These are phyloP conservation scores for Lepus townsendii DNA, from an alignment of 2,797 vertebrate genomes.

Conservation along the genomic window DNA sequence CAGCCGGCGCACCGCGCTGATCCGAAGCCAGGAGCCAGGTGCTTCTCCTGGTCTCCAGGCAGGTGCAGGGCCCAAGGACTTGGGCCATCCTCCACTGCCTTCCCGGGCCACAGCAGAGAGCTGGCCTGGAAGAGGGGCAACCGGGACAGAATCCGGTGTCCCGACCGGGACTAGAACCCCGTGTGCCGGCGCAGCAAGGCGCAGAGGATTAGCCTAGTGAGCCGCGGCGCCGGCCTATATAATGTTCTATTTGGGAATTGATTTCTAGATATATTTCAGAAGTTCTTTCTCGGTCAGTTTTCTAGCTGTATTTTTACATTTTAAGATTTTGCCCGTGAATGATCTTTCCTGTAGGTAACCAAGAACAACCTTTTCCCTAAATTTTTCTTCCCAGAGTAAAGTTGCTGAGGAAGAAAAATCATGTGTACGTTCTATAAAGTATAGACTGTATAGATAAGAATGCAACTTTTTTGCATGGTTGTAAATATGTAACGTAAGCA, in stretches of 20 bases:
- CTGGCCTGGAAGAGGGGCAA: too few species aligned
- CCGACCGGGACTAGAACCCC: too few species aligned
- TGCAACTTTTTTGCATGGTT: conserved; percentile 31
- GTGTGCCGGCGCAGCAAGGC: too few species aligned
- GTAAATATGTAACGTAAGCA: not conserved
- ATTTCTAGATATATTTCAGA: conserved; percentile 15
- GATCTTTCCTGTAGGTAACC: conserved; percentile 25
- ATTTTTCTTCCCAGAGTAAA: conserved; percentile 11
- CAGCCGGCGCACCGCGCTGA: too few species aligned
- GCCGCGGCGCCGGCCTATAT: not conserved
- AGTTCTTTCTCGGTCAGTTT: conserved; percentile 14
- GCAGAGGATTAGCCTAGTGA: too few species aligned
- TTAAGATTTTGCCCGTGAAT: conserved; percentile 60
- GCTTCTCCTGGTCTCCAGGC: too few species aligned
- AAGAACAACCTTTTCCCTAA: conserved; percentile 39
- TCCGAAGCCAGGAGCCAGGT: too few species aligned
- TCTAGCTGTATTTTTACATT: conserved; percentile 45
- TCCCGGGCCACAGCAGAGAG: too few species aligned
- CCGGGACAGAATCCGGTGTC: too few species aligned
- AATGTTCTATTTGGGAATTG: conserved; percentile 10
- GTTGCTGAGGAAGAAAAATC: conserved; percentile 54
- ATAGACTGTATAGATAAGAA: conserved; percentile 9
- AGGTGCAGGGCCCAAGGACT: too few species aligned
- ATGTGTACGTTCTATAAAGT: conserved; percentile 10
- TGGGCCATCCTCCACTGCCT: too few species aligned